Evolutionary conservation across 2,888 invertebrate species (phyloP).

Genomic region (Nemoura dubitans): DNA sequence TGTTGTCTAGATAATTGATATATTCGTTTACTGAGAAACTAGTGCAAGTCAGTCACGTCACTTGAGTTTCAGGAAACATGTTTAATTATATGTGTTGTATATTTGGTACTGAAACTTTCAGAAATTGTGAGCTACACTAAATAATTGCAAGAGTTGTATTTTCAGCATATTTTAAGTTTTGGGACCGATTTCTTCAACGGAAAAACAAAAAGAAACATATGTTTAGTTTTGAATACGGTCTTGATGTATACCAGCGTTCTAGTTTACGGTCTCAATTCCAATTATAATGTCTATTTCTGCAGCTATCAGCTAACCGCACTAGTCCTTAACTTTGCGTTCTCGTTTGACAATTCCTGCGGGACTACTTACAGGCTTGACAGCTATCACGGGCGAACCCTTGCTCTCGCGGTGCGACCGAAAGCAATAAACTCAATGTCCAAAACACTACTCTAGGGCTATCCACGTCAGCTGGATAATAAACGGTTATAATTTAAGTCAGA

Average conservation of each 20-base stretch:
- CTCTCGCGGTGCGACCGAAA: background rate
- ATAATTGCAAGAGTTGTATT: no score
- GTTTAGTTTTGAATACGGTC: no score
- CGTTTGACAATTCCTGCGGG: conserved; percentile 16
- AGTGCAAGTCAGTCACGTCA: no score
- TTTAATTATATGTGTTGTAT: no score
- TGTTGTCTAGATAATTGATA: no score
- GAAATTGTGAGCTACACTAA: no score
- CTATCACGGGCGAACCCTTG: conserved; percentile 8
- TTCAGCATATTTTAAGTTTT: no score
- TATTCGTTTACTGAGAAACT: no score
- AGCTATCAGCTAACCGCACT: conserved; percentile 43
- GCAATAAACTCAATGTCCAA: background rate
- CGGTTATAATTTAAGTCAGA: background rate
- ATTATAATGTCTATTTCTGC: background rate
- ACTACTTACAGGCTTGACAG: conserved; percentile 36
- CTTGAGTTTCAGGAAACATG: no score
- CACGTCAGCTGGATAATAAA: background rate
- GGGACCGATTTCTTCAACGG: no score
- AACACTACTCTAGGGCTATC: background rate
- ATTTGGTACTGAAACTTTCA: no score
- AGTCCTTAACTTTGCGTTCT: conserved; percentile 25
- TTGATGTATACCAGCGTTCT: background rate
- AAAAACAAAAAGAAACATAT: no score
- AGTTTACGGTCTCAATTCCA: background rate